Evolutionary conservation across 2,888 invertebrate genomes (phyloP), one percentile per base, ranked within the genome.

Genomic region (Tenthredo distinguenda): DNA sequence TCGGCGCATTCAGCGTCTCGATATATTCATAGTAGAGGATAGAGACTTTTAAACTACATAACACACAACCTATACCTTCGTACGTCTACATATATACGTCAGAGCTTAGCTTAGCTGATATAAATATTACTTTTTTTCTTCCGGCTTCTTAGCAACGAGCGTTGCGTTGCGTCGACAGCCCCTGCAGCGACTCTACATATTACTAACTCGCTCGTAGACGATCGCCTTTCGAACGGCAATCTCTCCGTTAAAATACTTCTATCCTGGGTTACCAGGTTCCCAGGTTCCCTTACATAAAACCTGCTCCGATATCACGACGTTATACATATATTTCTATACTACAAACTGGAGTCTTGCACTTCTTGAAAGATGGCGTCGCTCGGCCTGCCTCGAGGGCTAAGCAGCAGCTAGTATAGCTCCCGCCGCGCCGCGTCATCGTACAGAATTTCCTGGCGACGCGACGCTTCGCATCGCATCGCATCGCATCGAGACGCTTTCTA

Each of bases 351-450:
- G 71, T 71, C 40, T 74, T 77, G 77, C 77, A 50, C 55, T 77
- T 31, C 9, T 50, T 15, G n/a, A 77, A 77, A 77, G 26, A 77
- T 77, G 77, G 77, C 77, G 77, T 77, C 77, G 76, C 9, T 76
- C 55, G 77, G 31, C 3, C 50, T 68, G 43, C 76, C 77, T 55
- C 31, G 18, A 55, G 74, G 77, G 50, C 72, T 21, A 21, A 55
- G 7, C 55, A 55, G n/a, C n/a, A n/a, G n/a, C 55, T 55, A 55
- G 6, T n/a, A 47, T n/a, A 50, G 50, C n/a, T 50, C 26, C 26
- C 21, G 62, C 62, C 10, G 26, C 26, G 62, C 26, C 76, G 76
- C 76, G 76, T 76, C 76, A 76, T 34, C 76, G 76, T 26, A 50
- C 47, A 47, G 31, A 62, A 62, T 77, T 77, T 77, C 77, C 77